Conservation (phyloP, 2,113 vertebrate species). For the Notarius lentiginosus region DNA sequence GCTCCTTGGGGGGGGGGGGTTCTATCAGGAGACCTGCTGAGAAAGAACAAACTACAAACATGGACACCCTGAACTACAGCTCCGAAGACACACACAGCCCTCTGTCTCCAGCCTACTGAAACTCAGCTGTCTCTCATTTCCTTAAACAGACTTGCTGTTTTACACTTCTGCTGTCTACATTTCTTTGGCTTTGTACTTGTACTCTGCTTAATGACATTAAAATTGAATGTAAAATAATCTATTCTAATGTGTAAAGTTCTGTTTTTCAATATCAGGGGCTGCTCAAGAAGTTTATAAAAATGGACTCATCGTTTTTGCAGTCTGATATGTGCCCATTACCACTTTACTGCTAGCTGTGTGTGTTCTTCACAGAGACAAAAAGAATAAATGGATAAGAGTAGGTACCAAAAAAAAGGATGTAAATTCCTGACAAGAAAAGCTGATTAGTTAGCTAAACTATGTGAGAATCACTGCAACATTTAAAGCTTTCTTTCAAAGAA, state of each 20-base stretch:
- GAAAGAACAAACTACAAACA: no score
- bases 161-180: no score
- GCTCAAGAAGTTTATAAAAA: neutral
- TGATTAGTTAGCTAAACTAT: neutral
- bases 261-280: neutral
- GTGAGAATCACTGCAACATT: neutral
- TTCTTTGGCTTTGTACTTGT: no score
- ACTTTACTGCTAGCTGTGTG: constrained; percentile 17
- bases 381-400: neutral
- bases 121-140: no score
- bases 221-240: neutral
- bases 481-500: neutral
- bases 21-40: no score
- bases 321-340: constrained; percentile 6
- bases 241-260: neutral
- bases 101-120: no score
- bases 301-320: neutral
- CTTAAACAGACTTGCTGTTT: no score
- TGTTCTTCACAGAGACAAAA: neutral
- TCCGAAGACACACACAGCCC: no score
- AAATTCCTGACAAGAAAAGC: neutral
- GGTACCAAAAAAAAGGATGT: neutral
- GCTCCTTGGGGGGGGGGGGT: no score
- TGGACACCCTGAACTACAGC: no score
- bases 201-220: no score